phyloP scores from a whole-genome alignment of 92 coral and sea anemone species.

The Phenganax stokvisi region DNA sequence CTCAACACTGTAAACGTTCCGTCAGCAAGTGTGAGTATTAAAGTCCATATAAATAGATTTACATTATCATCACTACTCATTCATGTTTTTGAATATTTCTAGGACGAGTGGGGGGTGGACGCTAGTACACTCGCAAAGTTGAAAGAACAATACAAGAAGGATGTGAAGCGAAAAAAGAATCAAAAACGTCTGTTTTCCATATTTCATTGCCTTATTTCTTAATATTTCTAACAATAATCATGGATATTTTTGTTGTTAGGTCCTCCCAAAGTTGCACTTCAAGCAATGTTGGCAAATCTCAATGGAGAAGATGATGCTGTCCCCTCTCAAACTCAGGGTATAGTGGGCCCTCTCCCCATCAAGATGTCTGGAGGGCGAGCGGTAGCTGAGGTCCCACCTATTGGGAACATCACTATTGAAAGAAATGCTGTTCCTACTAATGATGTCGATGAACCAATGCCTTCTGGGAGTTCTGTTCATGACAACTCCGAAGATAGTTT shows the following conservation, averaged over 20 bases:
- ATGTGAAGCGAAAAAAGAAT: constrained; percentile 75
- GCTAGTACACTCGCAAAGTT: constrained; percentile 82
- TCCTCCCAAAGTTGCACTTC: constrained; percentile 82
- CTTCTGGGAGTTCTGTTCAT: constrained; percentile 54
- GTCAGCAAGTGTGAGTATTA: constrained; percentile 24
- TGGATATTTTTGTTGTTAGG: constrained; percentile 46
- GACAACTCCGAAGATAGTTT: constrained; percentile 73
- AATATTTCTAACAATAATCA: not conserved
- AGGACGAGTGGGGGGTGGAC: constrained; percentile 99
- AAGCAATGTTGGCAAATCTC: constrained; percentile 91
- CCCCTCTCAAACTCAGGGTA: constrained; percentile 54
- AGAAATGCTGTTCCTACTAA: constrained; percentile 46
- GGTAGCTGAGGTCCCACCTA: constrained; percentile 81
- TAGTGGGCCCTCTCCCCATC: constrained; percentile 85
- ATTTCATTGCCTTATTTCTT: not conserved
- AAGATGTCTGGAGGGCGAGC: constrained; percentile 85
- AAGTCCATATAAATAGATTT: not conserved
- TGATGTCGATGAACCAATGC: constrained; percentile 47
- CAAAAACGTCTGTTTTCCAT: constrained; percentile 64
- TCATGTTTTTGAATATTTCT: not conserved
- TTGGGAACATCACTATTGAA: constrained; percentile 74
- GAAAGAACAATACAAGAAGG: constrained; percentile 84
- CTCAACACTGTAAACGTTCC: not conserved
- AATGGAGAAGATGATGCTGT: constrained; percentile 80
- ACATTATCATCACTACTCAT: not conserved